These are phyloP conservation scores for Conops quadrifasciatus DNA, from an alignment of 2,888 invertebrate genomes.

Conservation along the genomic window DNA sequence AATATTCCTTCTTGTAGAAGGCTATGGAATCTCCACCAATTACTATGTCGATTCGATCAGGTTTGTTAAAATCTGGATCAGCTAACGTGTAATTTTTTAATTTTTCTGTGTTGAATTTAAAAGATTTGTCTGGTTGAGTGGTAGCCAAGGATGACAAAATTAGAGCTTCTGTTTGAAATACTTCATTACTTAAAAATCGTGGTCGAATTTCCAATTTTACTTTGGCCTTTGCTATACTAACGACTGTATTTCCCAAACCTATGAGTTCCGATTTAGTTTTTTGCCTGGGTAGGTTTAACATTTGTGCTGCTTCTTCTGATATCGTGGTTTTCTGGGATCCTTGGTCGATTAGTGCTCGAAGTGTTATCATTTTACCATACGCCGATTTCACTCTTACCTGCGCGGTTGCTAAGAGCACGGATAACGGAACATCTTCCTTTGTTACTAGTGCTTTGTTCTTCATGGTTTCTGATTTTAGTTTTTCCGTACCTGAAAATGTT, in stretches of 20 bases:
- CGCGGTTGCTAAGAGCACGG: conserved; percentile 27
- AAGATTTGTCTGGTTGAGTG: conserved; percentile 24
- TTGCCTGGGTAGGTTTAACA: conserved; percentile 30
- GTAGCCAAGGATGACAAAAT: conserved; percentile 27
- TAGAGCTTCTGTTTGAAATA: conserved; percentile 28
- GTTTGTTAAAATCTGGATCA: conserved; percentile 36
- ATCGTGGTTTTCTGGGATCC: conserved; percentile 37
- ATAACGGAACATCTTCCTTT: conserved; percentile 12
- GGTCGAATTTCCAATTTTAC: conserved; percentile 29
- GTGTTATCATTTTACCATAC: conserved; percentile 30
- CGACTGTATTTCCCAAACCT: conserved; percentile 32
- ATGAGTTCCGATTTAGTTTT: conserved; percentile 30
- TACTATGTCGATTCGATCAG: conserved; percentile 36
- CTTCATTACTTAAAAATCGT: conserved; percentile 30
- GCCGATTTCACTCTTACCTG: conserved; percentile 34
- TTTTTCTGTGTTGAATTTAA: conserved; percentile 26
- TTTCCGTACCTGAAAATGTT: neutral
- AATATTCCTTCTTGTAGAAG: conserved; percentile 27
- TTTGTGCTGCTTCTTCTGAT: conserved; percentile 37
- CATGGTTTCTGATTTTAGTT: neutral
- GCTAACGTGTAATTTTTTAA: conserved; percentile 32
- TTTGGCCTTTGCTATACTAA: conserved; percentile 34
- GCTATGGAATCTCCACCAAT: conserved; percentile 29
- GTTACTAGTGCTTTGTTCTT: conserved; percentile 21
- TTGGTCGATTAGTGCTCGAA: conserved; percentile 38